These are phyloP conservation scores for Neodiprion lecontei DNA, from an alignment of 1,140 invertebrate species.

Conservation along the genomic window DNA sequence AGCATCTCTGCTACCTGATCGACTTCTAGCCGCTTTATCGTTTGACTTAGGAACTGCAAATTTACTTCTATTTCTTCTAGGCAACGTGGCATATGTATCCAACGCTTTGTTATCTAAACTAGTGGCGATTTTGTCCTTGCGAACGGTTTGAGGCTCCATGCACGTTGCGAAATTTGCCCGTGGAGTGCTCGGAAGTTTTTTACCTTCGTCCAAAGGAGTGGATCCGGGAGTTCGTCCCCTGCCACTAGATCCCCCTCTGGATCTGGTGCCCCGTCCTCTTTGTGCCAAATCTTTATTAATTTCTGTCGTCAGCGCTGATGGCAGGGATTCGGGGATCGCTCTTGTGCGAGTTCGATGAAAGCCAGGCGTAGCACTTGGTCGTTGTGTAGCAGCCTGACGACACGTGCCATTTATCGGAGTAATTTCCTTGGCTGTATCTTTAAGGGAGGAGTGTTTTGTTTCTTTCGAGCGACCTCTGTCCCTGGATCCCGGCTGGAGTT, in stretches of 20 bases:
- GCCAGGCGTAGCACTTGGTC: conserved; percentile 12
- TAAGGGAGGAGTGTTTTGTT: conserved; percentile 30
- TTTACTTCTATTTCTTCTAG: conserved; percentile 65
- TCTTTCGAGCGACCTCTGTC: conserved; percentile 52
- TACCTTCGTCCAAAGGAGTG: conserved; percentile 73
- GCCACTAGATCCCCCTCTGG: conserved; percentile 21
- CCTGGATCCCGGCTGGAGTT: conserved; percentile 53
- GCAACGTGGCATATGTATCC: conserved; percentile 78
- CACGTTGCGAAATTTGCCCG: conserved; percentile 21
- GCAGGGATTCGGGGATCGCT: conserved; percentile 61
- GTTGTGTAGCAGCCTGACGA: conserved; percentile 16
- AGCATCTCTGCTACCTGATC: conserved; percentile 48
- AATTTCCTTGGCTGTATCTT: conserved; percentile 13
- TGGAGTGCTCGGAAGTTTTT: conserved; percentile 64
- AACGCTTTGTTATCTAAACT: conserved; percentile 64
- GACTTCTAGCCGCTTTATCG: conserved; percentile 59
- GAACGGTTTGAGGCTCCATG: conserved; percentile 33
- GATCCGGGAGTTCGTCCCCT: conserved; percentile 62
- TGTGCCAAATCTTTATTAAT: conserved; percentile 55
- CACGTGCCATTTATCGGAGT: conserved; percentile 5
- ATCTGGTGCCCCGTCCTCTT: conserved; percentile 30
- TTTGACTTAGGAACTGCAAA: conserved; percentile 46
- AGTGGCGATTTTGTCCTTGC: conserved; percentile 49
- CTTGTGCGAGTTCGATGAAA: conserved; percentile 49
- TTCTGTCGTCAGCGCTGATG: conserved; percentile 61